phyloP scores from a whole-genome alignment of 2,888 invertebrate genomes.

The Pycnomerus fuliginosus region DNA sequence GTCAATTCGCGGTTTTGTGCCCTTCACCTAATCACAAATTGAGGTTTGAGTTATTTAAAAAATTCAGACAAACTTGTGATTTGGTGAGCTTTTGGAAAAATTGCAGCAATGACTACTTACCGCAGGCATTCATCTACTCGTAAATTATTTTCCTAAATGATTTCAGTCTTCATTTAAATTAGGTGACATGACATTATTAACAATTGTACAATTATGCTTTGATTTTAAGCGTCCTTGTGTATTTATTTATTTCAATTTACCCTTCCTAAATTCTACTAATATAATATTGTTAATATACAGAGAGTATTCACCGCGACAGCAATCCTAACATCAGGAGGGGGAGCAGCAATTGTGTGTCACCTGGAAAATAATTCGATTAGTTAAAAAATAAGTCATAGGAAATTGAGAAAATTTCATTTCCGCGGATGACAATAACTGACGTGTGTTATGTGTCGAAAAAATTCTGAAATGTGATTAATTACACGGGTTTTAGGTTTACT shows the following conservation, averaged over 20 bases:
- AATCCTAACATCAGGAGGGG: slow-evolving; percentile 25
- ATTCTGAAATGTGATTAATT: no score
- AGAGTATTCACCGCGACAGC: slow-evolving; percentile 33
- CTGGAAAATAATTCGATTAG: slow-evolving; percentile 6
- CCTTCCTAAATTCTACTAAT: slow-evolving; percentile 26
- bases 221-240: slow-evolving; percentile 42
- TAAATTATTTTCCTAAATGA: slow-evolving; percentile 36
- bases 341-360: slow-evolving; percentile 16
- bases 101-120: no score
- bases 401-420: slow-evolving; percentile 52
- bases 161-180: slow-evolving; percentile 51
- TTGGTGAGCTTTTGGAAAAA: no score
- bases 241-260: slow-evolving; percentile 33
- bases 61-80: no score
- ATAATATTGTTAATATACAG: slow-evolving; percentile 18
- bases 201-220: slow-evolving; percentile 47
- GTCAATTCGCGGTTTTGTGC: no score
- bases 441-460: no score
- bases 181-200: slow-evolving; percentile 43
- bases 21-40: no score
- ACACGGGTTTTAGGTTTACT: no score
- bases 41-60: no score
- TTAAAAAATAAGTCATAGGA: slow-evolving; percentile 42
- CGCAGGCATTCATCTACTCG: slow-evolving; percentile 10
- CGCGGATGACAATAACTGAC: no score